Base-by-base conservation (phyloP, 2,888 invertebrate genomes). In the Plutella xylostella region DNA sequence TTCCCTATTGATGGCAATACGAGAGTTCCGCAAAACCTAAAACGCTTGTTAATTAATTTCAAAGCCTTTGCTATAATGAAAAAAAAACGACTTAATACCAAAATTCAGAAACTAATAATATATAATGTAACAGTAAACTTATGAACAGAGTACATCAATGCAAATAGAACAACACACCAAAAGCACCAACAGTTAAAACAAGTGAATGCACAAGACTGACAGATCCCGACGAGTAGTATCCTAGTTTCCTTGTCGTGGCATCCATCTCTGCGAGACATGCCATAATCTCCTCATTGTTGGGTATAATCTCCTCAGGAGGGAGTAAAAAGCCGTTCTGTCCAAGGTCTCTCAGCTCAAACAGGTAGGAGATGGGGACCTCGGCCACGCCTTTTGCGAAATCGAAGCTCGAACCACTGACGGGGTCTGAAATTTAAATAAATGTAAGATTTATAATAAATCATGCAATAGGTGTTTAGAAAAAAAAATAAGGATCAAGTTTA, bases 311-410 rank as follows among this genome's bases (percentile, higher is more conserved):
- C 0, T 67, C 65, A 1, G 78, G 48, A 0, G 87, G 87, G 2
- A 88, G 64, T 2, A 86, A 54, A 63, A 88, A 88, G 0, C 88
- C 88, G 49, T 71, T 76, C 5, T 57, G 51, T 0, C 87, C 87
- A 0, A 65, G 64, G 54, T 88, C 88, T 15, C 87, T 60, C 1
- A 89, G 68, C 56, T 89, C 89, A 31, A 87, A 80, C 0, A 87
- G 82, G 54, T 79, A 85, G 0, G 85, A 67, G 43, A 87, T 82
- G 0, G 86, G 85, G 1, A 87, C 66, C 1, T 84, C 73, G 1
- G 76, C 74, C 0, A 64, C 70, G 0, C 82, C 86, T 54, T 87
- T 85, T 0, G 82, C 87, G 84, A 86, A 89, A 56, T 89, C 88
- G 42, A 78, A 73, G 44, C 77, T 78, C 5, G 73, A 67, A 0